Conservation (phyloP, 2,797 vertebrate species). For the Syngnathus rostellatus region DNA sequence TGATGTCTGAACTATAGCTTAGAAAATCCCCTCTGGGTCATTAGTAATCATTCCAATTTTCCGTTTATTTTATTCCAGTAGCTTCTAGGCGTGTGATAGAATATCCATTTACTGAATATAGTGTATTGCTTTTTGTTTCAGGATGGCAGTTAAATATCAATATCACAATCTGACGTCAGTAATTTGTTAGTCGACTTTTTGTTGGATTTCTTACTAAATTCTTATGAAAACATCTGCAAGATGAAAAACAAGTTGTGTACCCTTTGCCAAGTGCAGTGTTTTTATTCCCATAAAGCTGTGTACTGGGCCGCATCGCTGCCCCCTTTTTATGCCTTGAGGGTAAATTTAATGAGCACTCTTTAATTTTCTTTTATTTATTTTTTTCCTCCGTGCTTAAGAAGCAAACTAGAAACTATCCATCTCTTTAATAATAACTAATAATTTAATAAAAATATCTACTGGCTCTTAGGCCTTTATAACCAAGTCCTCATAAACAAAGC, state of each 20-base stretch:
- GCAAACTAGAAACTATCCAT: not conserved
- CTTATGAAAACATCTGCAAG: not conserved
- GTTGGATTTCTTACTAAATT: not conserved
- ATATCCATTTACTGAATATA: not conserved
- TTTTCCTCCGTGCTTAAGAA: not conserved
- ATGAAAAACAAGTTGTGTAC: not conserved
- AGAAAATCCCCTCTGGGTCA: not conserved
- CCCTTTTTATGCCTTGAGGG: not conserved
- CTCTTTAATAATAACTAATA: not conserved
- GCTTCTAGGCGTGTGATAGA: not conserved
- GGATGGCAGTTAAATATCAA: no score
- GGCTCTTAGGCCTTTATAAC: not conserved
- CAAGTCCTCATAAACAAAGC: not conserved
- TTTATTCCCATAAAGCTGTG: not conserved
- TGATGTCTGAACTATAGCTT: not conserved
- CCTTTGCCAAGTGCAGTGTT: not conserved
- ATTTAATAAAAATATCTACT: no score
- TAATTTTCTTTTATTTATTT: not conserved
- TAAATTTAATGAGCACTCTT: slow-evolving; percentile 1
- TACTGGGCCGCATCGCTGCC: not conserved
- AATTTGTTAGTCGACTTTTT: not conserved
- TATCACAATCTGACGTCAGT: not conserved
- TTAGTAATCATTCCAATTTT: not conserved
- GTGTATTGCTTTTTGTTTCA: not conserved
- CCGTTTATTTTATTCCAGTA: not conserved